phyloP scores from a whole-genome alignment of 2,113 vertebrate genomes.

The Lepisosteus oculatus region DNA sequence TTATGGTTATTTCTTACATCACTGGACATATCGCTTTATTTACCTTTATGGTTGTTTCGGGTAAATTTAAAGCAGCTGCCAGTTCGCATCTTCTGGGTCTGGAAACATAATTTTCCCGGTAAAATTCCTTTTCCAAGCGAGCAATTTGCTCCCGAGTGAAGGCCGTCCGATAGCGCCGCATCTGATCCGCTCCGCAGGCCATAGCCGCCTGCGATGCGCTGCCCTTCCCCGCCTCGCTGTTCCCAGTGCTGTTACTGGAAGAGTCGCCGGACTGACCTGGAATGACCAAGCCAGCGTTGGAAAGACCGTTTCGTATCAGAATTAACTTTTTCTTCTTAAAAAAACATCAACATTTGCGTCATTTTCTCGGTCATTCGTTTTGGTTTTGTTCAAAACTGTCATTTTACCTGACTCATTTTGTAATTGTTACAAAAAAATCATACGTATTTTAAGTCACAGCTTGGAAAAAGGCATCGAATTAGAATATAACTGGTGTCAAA shows the following conservation, averaged over 20 bases:
- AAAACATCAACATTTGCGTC: no score
- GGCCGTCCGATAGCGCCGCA: slow-evolving; percentile 93
- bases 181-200: slow-evolving; percentile 88
- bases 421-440: no score
- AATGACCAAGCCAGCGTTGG: not conserved
- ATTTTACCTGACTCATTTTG: no score
- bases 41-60: slow-evolving; percentile 98
- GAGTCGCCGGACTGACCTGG: slow-evolving; percentile 67
- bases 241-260: slow-evolving; percentile 67
- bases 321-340: no score
- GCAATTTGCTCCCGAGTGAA: slow-evolving; percentile 97
- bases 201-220: slow-evolving; percentile 70
- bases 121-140: slow-evolving; percentile 95
- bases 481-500: no score
- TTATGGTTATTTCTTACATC: not conserved
- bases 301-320: no score
- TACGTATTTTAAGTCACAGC: no score
- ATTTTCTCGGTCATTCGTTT: no score
- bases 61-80: slow-evolving; percentile 91
- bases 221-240: slow-evolving; percentile 52
- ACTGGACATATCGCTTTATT: not conserved
- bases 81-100: slow-evolving; percentile 93
- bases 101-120: slow-evolving; percentile 96
- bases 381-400: no score
- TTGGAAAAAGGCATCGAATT: no score